Conservation (phyloP, 2,797 vertebrate species). For the Chanos chanos region DNA sequence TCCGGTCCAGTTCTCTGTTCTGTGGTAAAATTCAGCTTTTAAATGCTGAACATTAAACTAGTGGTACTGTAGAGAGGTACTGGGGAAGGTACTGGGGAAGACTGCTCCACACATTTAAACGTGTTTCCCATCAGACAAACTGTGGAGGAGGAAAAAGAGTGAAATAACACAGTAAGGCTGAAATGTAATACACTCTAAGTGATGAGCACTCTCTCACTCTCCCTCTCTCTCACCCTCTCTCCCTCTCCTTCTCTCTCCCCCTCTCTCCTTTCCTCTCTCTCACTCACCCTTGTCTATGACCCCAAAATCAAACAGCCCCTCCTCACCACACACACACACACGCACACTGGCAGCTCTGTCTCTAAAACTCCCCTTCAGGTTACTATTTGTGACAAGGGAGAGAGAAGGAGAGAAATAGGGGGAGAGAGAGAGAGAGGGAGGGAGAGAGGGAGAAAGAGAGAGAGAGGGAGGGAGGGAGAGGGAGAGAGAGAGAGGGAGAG, state of each 20-base stretch:
- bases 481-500: slow-evolving; percentile 22
- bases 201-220: background rate
- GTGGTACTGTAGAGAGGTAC: too few relatives aligned
- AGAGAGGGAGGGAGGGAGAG: slow-evolving; percentile 2
- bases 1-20: too few relatives aligned
- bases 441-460: slow-evolving; percentile 5
- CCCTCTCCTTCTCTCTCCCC: background rate
- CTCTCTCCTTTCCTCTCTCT: background rate
- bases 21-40: too few relatives aligned
- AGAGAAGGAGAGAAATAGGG: slow-evolving; percentile 2
- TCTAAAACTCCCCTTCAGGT: background rate
- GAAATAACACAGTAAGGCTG: too few relatives aligned
- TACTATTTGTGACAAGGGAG: background rate
- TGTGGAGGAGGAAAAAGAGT: too few relatives aligned
- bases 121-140: too few relatives aligned
- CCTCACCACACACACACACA: background rate
- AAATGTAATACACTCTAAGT: too few relatives aligned
- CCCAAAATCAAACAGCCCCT: too few relatives aligned
- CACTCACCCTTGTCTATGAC: background rate
- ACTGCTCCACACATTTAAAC: too few relatives aligned
- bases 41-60: too few relatives aligned
- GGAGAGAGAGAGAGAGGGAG: slow-evolving; percentile 3
- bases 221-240: too few relatives aligned
- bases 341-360: background rate
- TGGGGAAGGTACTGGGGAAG: too few relatives aligned